These are phyloP conservation scores for Vidua chalybeata DNA, from an alignment of 2,113 vertebrate species.

Conservation along the genomic window DNA sequence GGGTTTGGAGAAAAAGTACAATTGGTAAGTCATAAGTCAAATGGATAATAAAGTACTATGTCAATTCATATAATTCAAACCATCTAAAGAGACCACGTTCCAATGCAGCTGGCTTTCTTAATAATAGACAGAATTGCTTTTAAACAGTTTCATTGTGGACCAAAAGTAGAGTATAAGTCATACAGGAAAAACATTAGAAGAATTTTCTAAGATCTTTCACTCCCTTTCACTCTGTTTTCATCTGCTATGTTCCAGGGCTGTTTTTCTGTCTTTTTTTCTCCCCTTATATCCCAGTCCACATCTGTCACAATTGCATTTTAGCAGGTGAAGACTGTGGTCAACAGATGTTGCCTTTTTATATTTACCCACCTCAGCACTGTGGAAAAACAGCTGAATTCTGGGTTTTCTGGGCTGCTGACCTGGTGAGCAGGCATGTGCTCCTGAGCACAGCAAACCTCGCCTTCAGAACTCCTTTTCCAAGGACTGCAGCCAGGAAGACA, in stretches of 20 bases:
- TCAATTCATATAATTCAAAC: neutral
- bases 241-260: neutral
- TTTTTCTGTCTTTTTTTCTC: neutral
- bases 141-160: neutral
- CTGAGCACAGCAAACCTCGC: neutral
- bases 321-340: neutral
- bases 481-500: neutral
- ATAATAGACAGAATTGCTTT: neutral
- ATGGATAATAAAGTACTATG: neutral
- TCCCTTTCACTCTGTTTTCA: neutral
- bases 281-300: neutral
- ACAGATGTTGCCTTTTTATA: neutral
- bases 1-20: neutral
- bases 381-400: neutral
- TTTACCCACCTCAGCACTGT: neutral
- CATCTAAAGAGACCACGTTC: neutral
- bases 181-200: neutral
- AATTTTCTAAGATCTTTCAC: neutral
- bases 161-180: neutral
- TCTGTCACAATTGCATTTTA: rapidly evolving
- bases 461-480: neutral
- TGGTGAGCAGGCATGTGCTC: neutral
- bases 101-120: neutral
- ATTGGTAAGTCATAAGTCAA: neutral
- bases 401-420: neutral